phyloP scores from a whole-genome alignment of 2,113 vertebrate species.

The Pterophyllum scalare region DNA sequence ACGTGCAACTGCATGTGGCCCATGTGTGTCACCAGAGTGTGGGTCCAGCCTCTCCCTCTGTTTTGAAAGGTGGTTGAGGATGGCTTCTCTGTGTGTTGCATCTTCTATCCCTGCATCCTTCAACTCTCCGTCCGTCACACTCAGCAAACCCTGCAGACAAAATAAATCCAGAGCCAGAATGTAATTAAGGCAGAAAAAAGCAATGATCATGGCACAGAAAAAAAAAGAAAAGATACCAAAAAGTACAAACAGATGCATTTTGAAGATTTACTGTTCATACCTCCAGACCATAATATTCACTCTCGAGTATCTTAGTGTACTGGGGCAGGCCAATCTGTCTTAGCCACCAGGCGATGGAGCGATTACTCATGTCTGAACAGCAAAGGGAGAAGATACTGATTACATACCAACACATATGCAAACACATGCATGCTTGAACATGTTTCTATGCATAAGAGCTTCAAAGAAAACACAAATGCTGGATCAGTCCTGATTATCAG shows the following conservation, averaged over 20 bases:
- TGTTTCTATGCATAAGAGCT: constrained; percentile 18
- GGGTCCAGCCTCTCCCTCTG: constrained; percentile 64
- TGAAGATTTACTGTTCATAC: constrained; percentile 47
- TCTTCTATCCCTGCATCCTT: constrained; percentile 77
- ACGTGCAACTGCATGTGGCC: not conserved
- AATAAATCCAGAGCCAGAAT: not conserved
- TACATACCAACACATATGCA: constrained; percentile 38
- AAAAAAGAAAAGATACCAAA: not conserved
- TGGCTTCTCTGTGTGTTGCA: constrained; percentile 69
- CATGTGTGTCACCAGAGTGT: constrained; percentile 52
- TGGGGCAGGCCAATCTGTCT: constrained; percentile 77
- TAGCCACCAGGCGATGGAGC: constrained; percentile 84
- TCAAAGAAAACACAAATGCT: constrained; percentile 24
- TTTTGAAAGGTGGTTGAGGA: constrained; percentile 71
- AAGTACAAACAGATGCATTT: constrained; percentile 2
- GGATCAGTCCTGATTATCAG: not conserved
- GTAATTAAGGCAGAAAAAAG: not conserved
- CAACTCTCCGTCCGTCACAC: constrained; percentile 75
- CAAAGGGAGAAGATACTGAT: constrained; percentile 23
- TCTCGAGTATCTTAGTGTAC: constrained; percentile 80
- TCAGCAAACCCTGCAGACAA: constrained; percentile 71
- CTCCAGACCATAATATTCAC: constrained; percentile 81
- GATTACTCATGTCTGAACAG: constrained; percentile 80
- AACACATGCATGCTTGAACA: constrained; percentile 38
- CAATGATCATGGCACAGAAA: not conserved